phyloP scores from a whole-genome alignment of 2,113 vertebrate genomes.

The Cyanistes caeruleus region DNA sequence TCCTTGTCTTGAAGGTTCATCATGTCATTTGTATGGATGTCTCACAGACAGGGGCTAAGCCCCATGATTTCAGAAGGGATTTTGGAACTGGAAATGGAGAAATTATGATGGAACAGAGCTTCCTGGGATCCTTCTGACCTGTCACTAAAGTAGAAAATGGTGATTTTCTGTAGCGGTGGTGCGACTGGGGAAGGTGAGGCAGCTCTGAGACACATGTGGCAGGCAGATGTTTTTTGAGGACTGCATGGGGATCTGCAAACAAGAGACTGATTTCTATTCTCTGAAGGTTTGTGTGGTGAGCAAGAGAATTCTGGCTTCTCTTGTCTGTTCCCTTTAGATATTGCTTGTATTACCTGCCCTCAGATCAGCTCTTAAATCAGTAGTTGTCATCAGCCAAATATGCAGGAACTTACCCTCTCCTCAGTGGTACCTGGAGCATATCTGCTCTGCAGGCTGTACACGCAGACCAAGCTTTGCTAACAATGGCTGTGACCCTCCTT shows the following conservation, averaged over 20 bases:
- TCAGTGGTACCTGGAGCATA: not conserved
- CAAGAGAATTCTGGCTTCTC: not conserved
- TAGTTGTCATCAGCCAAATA: not conserved
- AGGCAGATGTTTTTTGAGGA: not conserved
- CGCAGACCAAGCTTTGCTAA: constrained; percentile 15
- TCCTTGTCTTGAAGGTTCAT: not conserved
- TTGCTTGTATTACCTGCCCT: not conserved
- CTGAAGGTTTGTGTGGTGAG: not conserved
- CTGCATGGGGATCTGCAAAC: not conserved
- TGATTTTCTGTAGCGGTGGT: not conserved
- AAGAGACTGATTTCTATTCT: not conserved
- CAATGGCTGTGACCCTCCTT: not conserved
- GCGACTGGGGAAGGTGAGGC: not conserved
- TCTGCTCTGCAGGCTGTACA: not conserved
- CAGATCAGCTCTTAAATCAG: not conserved
- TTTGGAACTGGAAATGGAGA: not conserved
- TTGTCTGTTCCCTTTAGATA: constrained; percentile 14
- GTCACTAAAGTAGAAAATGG: not conserved
- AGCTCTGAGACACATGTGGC: not conserved
- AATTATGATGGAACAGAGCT: not conserved
- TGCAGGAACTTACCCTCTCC: not conserved
- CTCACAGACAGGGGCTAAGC: not conserved
- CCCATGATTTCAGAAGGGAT: not conserved
- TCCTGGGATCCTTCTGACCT: not conserved
- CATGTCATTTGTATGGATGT: not conserved